Base-by-base conservation (phyloP, 2,888 invertebrate genomes). In the Drosophila recens region DNA sequence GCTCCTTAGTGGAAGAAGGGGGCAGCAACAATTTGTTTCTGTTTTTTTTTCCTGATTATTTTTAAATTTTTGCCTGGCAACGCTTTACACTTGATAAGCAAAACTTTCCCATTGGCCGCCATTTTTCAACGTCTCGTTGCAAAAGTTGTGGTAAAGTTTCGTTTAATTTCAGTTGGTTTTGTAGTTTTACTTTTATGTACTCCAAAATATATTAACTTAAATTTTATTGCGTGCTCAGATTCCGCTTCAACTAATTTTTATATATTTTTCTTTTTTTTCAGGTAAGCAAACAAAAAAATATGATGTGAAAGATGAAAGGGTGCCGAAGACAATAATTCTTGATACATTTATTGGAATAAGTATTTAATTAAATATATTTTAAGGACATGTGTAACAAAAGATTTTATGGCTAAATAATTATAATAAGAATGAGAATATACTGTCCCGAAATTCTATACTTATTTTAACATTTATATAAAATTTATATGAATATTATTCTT, bases 41-140 rank as follows among this genome's bases (percentile, higher is more conserved):
- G 3, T 34, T 45, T 70, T 20, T n/a, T n/a, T 20, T 3, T 20
- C 3, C 3, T 20, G 2, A 3, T 20, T 72, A 58, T 53, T 61
- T 54, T 38, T n/a, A n/a, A 70, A 13, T n/a, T 38, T 45, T 38
- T 71, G 87, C 82, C 72, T 69, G 69, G 79, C 75, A 73, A 78
- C 77, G 72, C 65, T 74, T 77, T 74, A 54, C 72, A 73, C 69
- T 87, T 82, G 88, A 89, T 84, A 89, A 89, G 80, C 65, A 80
- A 75, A 85, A 85, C 73, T 87, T 89, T 89, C 27, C 53, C 71
- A 57, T 67, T 73, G 67, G 43, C 48, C 59, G 66, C 69, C 59
- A 79, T 89, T 74, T 79, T 72, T 76, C 70, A 74, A 58, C 43
- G 68, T 64, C 80, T 69, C 62, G 52, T 66, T 71, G 57, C 23